A percentile compares a stretch with the other conserved stretches of the same genome.
These are phyloP conservation scores for Microchrysa polita DNA, from an alignment of 2,888 invertebrate genomes.

Conservation along the genomic window DNA sequence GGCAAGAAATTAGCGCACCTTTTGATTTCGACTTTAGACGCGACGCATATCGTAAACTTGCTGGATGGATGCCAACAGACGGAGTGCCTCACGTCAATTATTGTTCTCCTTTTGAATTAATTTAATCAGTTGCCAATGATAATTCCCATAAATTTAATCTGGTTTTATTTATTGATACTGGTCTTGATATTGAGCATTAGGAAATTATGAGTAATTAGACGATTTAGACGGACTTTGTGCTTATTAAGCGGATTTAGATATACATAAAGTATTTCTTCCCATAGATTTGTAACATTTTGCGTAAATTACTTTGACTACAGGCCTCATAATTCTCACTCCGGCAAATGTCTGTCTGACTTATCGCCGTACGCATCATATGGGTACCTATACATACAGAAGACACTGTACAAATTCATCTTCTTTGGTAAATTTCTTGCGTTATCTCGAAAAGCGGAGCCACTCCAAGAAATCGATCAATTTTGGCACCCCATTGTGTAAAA, in stretches of 20 bases:
- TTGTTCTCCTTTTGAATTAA: constrained; percentile 34
- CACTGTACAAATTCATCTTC: constrained; percentile 30
- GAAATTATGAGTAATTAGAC: background rate
- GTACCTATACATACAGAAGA: constrained; percentile 33
- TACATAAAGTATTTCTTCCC: too few relatives aligned
- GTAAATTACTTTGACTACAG: too few relatives aligned
- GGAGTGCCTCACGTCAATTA: constrained; percentile 39
- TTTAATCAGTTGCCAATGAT: constrained; percentile 29
- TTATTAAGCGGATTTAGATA: too few relatives aligned
- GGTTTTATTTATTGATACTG: too few relatives aligned
- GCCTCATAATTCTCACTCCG: constrained; percentile 20
- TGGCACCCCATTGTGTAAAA: constrained; percentile 45
- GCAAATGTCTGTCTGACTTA: constrained; percentile 4
- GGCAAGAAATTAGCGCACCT: constrained; percentile 42
- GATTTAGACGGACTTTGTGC: too few relatives aligned
- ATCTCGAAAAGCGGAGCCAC: constrained; percentile 28
- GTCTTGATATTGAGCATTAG: background rate
- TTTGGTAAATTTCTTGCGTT: constrained; percentile 20
- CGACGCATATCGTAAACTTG: constrained; percentile 42
- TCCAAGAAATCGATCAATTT: constrained; percentile 36
- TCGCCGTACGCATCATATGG: constrained; percentile 28
- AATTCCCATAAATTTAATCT: constrained; percentile 33
- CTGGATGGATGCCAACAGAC: constrained; percentile 33
- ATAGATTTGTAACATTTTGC: too few relatives aligned
- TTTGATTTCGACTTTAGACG: constrained; percentile 2